Conservation (phyloP, 2,797 vertebrate species). For the Potorous gilbertii region DNA sequence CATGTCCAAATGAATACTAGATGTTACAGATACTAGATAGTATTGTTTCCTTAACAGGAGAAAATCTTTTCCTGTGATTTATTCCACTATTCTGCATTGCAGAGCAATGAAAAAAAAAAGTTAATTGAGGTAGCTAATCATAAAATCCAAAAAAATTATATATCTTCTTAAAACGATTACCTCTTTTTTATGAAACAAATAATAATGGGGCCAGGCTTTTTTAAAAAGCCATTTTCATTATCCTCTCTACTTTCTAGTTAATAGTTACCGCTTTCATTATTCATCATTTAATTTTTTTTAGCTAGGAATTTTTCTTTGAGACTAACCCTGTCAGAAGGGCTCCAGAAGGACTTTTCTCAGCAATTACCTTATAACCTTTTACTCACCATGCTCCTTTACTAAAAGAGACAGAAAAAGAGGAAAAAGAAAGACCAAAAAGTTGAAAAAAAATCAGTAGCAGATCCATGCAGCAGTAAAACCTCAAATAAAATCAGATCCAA, state of each 20-base stretch:
- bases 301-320: slow-evolving; percentile 75
- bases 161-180: slow-evolving; percentile 47
- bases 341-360: slow-evolving; percentile 72
- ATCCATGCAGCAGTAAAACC: slow-evolving; percentile 83
- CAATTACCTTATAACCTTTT: slow-evolving; percentile 61
- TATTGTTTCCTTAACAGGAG: not conserved
- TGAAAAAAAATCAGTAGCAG: slow-evolving; percentile 82
- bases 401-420: slow-evolving; percentile 64
- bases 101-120: slow-evolving; percentile 22
- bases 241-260: slow-evolving; percentile 74
- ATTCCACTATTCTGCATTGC: slow-evolving; percentile 26
- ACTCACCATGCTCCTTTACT: slow-evolving; percentile 41
- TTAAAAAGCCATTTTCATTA: slow-evolving; percentile 66
- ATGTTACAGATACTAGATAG: not conserved
- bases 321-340: slow-evolving; percentile 61
- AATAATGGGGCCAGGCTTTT: slow-evolving; percentile 57
- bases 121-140: slow-evolving; percentile 26
- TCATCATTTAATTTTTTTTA: slow-evolving; percentile 77
- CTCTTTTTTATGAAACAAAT: slow-evolving; percentile 76
- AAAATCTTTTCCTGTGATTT: slow-evolving; percentile 55
- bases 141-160: slow-evolving; percentile 52
- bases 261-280: slow-evolving; percentile 63
- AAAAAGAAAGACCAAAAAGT: slow-evolving; percentile 46
- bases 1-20: slow-evolving; percentile 6
- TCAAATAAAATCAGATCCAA: slow-evolving; percentile 85